Conservation (phyloP, 1,140 invertebrate genomes). For the Pentalonia nigronervosa region DNA sequence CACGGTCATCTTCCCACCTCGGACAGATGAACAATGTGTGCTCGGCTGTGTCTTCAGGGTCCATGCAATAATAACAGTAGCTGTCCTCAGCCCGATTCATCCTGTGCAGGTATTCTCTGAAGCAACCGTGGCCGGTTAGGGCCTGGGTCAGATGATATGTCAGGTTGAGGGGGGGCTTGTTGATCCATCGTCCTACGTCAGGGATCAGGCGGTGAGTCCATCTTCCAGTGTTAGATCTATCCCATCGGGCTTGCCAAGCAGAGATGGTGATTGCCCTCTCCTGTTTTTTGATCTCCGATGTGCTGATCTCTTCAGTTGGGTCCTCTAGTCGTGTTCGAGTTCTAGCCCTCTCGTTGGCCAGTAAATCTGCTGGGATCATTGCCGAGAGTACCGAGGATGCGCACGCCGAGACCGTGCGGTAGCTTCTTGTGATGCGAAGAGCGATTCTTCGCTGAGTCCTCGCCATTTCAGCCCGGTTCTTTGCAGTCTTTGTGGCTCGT, state of each 20-base stretch:
- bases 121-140: neutral
- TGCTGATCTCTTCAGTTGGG: accelerated
- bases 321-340: accelerated
- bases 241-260: neutral
- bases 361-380: neutral
- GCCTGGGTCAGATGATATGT: neutral
- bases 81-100: neutral
- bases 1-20: neutral
- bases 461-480: too few species aligned
- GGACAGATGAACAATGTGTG: neutral
- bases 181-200: neutral
- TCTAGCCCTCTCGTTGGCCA: neutral
- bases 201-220: neutral
- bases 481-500: too few species aligned
- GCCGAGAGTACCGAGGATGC: too few species aligned
- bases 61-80: neutral
- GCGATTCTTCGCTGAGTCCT: too few species aligned
- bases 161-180: accelerated
- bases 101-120: neutral
- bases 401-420: neutral
- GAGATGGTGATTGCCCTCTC: neutral
- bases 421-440: neutral
- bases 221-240: neutral
- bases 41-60: neutral
- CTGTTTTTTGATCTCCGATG: neutral